Evolutionary conservation across 1,140 invertebrate genomes (phyloP).

Genomic region (Chironomus striatipennis): DNA sequence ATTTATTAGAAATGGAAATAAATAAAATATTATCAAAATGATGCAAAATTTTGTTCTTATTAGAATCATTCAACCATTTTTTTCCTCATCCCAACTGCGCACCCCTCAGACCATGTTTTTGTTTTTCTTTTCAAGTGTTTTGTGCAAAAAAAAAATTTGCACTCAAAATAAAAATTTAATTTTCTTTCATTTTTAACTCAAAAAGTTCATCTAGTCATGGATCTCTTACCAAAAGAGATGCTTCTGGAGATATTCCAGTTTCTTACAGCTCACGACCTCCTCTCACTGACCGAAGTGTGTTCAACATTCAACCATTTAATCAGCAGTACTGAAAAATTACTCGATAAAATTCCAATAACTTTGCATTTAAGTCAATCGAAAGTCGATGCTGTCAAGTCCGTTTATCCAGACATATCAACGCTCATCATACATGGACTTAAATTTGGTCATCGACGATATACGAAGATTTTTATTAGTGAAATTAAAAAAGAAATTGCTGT

Average conservation of each 20-base stretch:
- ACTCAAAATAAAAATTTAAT: too few relatives aligned
- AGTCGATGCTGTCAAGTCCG: neutral
- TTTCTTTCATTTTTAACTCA: too few relatives aligned
- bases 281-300: neutral
- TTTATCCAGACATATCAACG: neutral
- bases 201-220: neutral
- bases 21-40: too few relatives aligned
- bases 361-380: neutral
- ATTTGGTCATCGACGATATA: neutral
- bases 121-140: too few relatives aligned
- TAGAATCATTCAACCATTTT: too few relatives aligned
- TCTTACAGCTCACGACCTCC: neutral
- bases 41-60: too few relatives aligned
- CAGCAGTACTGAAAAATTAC: neutral
- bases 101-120: too few relatives aligned
- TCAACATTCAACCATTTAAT: conserved; percentile 3
- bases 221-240: neutral
- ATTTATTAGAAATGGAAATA: too few relatives aligned
- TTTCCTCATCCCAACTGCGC: too few relatives aligned
- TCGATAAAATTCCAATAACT: neutral
- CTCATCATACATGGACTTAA: neutral
- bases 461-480: neutral
- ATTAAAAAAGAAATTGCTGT: neutral
- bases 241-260: neutral
- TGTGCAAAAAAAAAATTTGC: too few relatives aligned